Base-by-base conservation (phyloP, 2,113 vertebrate genomes). In the Callorhinus ursinus region DNA sequence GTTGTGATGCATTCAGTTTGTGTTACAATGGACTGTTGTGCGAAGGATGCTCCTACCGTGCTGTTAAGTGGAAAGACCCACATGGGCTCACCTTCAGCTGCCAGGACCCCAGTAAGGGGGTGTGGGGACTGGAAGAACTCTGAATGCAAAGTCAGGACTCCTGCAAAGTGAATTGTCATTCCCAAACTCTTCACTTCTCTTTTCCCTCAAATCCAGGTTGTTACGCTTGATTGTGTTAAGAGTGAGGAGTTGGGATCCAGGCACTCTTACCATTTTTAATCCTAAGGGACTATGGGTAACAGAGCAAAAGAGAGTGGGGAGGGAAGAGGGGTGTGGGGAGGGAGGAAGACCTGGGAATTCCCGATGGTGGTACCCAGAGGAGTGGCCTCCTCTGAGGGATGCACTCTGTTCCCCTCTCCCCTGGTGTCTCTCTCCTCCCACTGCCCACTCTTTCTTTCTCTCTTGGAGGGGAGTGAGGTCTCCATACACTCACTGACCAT, bases 21-120 rank as follows among this genome's bases (percentile, higher is more conserved):
- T 95, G 92, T 94, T 96, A 97, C 88, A 97, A 95, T 87, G 67
- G 89, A 55, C 77, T 92, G 72, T 93, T 97, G 69, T 51, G 82
- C 15, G 42, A 79, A 61, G 90, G 80, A 22, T 83, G 57, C 36
- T 59, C 72, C 72, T 19, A 77, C 69, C 2, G 6, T 84, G 53
- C 59, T 69, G 21, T 65, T 65, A 42, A 88, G 51, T 69, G 53
- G 82, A 12, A 57, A 85, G 55, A 55, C 57, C 53, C 14, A n/a
- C 3, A 8, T 51, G 67, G 82, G 81, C 49, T 95, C 91, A 49
- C 71, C 26, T 93, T 97, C 65, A 86, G 46, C 89, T 69, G 53
- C 92, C 69, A 83, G 89, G 59, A 89, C 93, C 95, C 90, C 93
- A 87, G 86, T n/a, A 53, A 53, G 90, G 83, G 67, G 51, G 72